Conservation (phyloP, 2,888 invertebrate species). For the Drosophila nigricruria region DNA sequence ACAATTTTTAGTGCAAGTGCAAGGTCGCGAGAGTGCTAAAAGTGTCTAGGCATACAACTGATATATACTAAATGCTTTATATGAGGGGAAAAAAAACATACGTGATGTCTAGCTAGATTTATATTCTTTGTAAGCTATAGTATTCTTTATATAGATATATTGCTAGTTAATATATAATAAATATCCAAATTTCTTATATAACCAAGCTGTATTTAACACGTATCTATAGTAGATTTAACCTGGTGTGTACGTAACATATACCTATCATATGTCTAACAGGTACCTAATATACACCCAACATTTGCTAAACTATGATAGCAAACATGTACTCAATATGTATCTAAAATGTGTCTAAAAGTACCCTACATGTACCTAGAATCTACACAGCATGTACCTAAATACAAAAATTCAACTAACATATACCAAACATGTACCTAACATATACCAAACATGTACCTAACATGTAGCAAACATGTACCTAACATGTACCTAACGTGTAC, state of each 20-base stretch:
- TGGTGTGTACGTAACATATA: background rate
- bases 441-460: background rate
- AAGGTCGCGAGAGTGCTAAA: slow-evolving; percentile 14
- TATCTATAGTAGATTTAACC: background rate
- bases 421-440: background rate
- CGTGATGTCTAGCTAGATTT: background rate
- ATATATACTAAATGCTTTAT: background rate
- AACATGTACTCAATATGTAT: background rate
- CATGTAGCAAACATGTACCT: background rate
- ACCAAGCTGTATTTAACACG: background rate
- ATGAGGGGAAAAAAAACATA: background rate
- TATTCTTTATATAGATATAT: background rate
- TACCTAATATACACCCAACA: background rate
- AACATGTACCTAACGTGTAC: background rate
- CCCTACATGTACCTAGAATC: background rate
- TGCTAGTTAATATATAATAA: background rate
- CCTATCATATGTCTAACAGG: background rate
- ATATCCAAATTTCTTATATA: background rate
- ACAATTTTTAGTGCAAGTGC: slow-evolving; percentile 11
- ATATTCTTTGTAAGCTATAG: background rate
- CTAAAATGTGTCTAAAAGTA: background rate
- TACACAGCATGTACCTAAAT: too few species aligned
- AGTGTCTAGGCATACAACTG: background rate
- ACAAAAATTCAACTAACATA: too few species aligned
- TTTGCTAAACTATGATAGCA: background rate